A percentile compares a stretch with the other conserved stretches of the same genome.
These are phyloP conservation scores for Tor tambroides DNA, from an alignment of 2,113 vertebrate species.

Conservation along the genomic window DNA sequence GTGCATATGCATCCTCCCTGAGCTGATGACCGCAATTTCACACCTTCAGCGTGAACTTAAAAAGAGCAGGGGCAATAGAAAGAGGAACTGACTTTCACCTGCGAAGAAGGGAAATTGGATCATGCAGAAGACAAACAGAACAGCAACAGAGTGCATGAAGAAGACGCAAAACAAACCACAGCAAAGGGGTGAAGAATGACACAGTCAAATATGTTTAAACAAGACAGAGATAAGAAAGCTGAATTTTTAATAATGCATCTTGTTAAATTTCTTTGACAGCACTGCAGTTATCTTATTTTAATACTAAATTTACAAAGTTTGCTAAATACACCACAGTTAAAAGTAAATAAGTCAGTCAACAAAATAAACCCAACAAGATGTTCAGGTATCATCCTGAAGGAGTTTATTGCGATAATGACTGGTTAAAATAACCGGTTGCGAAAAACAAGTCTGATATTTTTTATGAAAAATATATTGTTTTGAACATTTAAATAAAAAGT, in stretches of 20 bases:
- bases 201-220: neutral
- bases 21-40: constrained; percentile 43
- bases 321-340: neutral
- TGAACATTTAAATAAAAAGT: too few species aligned
- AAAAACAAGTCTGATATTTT: too few species aligned
- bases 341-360: neutral
- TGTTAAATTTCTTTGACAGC: neutral
- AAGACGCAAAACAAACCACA: constrained; percentile 31
- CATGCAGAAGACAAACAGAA: constrained; percentile 44
- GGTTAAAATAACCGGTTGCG: too few species aligned
- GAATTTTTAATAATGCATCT: neutral
- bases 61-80: constrained; percentile 32
- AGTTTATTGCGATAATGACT: neutral
- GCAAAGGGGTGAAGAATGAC: constrained; percentile 26
- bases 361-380: neutral
- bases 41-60: constrained; percentile 39
- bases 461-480: too few species aligned
- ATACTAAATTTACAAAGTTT: neutral
- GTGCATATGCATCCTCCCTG: neutral
- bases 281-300: neutral
- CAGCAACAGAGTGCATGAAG: constrained; percentile 11
- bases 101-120: neutral
- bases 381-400: neutral
- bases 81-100: constrained; percentile 35
- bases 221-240: neutral